Percentiles rank a stretch among this genome's conserved stretches.
Conservation (phyloP, 2,888 invertebrate genomes). For the Tortrix viridana region DNA sequence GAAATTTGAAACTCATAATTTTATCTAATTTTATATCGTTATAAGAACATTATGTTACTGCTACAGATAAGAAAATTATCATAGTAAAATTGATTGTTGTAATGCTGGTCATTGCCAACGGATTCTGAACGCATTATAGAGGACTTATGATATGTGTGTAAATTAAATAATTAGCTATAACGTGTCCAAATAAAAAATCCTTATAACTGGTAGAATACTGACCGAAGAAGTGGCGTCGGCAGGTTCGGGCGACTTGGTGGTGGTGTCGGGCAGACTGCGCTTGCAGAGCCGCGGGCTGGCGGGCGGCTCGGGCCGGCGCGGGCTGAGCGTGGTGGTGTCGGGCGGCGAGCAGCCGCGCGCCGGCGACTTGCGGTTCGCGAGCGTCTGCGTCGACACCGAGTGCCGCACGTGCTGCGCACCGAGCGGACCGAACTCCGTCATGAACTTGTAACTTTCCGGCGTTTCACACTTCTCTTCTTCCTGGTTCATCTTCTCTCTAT, state of each 20-base stretch:
- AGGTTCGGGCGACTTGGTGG: constrained; percentile 76
- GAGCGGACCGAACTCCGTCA: constrained; percentile 52
- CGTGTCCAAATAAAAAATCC: no score
- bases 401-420: constrained; percentile 74
- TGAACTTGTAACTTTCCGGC: constrained; percentile 54
- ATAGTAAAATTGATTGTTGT: no score
- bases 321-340: constrained; percentile 94
- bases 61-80: no score
- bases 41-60: no score
- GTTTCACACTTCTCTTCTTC: constrained; percentile 47
- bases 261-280: constrained; percentile 79
- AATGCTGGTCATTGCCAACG: no score
- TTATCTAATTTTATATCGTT: no score
- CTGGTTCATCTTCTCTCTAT: constrained; percentile 37
- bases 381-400: constrained; percentile 91
- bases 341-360: constrained; percentile 84
- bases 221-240: constrained; percentile 73
- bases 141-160: no score
- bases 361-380: constrained; percentile 72
- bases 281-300: constrained; percentile 95
- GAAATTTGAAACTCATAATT: no score
- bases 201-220: constrained; percentile 40
- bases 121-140: no score
- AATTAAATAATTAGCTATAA: background rate
- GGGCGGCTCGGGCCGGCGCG: constrained; percentile 86